Evolutionary conservation across 2,888 invertebrate species (phyloP).

Genomic region (Protophormia terraenovae): DNA sequence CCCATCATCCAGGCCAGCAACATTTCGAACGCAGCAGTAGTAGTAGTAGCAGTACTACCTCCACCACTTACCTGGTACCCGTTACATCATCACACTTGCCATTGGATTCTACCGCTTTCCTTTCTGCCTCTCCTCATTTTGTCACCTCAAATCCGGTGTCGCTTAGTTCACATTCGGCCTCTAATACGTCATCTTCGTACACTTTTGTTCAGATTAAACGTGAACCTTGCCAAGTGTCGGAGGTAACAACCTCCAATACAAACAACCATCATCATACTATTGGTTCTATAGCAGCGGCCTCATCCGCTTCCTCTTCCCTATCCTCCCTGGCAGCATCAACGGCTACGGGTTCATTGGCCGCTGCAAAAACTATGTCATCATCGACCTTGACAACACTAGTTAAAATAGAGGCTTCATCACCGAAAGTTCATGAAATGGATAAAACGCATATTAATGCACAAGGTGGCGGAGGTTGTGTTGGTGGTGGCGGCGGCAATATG

Average conservation of each 20-base stretch:
- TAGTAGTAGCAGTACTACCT: constrained; percentile 61
- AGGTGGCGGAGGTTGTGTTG: constrained; percentile 47
- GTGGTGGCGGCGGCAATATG: constrained; percentile 73
- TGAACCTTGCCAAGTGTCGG: constrained; percentile 81
- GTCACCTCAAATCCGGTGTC: constrained; percentile 70
- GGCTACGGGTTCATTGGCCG: constrained; percentile 62
- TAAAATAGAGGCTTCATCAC: constrained; percentile 80
- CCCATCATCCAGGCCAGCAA: constrained; percentile 50
- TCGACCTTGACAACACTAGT: constrained; percentile 79
- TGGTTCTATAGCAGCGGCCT: constrained; percentile 65
- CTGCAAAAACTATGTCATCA: constrained; percentile 78
- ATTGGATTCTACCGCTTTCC: constrained; percentile 70
- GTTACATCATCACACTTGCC: constrained; percentile 72
- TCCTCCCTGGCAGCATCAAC: constrained; percentile 60
- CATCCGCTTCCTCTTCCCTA: constrained; percentile 70
- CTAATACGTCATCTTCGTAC: constrained; percentile 70
- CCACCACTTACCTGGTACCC: constrained; percentile 75
- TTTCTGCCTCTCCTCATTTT: constrained; percentile 71
- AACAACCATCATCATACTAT: constrained; percentile 73
- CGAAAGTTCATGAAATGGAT: constrained; percentile 78
- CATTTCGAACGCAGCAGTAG: constrained; percentile 69
- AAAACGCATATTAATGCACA: constrained; percentile 70
- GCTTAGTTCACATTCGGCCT: constrained; percentile 62
- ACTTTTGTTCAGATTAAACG: constrained; percentile 80
- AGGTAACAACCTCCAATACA: constrained; percentile 80